phyloP scores from a whole-genome alignment of 1,140 invertebrate species.

The Cyrtorhinus lividipennis region DNA sequence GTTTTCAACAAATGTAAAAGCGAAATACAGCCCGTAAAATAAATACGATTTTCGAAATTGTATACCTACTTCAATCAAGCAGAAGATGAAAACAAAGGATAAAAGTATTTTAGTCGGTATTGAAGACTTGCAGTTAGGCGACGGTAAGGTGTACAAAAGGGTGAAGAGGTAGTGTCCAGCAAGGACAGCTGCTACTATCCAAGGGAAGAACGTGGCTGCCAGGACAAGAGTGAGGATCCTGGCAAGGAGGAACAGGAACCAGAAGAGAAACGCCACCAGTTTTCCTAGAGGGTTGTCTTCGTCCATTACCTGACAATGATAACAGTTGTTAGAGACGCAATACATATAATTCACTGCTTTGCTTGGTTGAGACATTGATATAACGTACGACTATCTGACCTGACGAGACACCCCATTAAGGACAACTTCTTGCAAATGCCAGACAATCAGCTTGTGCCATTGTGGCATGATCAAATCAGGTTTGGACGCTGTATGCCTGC shows the following conservation, averaged over 20 bases:
- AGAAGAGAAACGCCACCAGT: slow-evolving; percentile 19
- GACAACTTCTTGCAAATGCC: too few relatives aligned
- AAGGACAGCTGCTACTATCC: slow-evolving; percentile 6
- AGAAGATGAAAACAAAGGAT: slow-evolving; percentile 16
- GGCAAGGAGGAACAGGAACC: slow-evolving; percentile 20
- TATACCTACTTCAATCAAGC: slow-evolving; percentile 21
- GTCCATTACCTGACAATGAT: slow-evolving; percentile 13
- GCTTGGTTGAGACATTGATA: too few relatives aligned
- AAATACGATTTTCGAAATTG: slow-evolving; percentile 18
- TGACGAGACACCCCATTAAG: too few relatives aligned
- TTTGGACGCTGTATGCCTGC: too few relatives aligned
- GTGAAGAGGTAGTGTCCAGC: slow-evolving; percentile 15
- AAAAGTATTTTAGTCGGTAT: slow-evolving; percentile 17
- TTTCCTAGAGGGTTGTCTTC: slow-evolving; percentile 21
- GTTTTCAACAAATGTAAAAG: slow-evolving; percentile 17
- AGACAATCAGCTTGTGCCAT: too few relatives aligned
- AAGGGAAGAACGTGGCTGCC: slow-evolving; percentile 12
- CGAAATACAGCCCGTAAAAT: slow-evolving; percentile 17
- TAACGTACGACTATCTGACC: too few relatives aligned
- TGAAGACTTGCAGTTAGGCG: slow-evolving; percentile 1
- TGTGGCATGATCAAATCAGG: too few relatives aligned
- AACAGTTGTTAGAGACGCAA: too few relatives aligned
- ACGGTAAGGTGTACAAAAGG: slow-evolving; percentile 18
- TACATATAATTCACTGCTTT: too few relatives aligned
- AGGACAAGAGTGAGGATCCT: slow-evolving; percentile 17